Evolutionary conservation across 2,113 vertebrate species (phyloP), one percentile per base, ranked within the genome.

Genomic region (Coryphaenoides rupestris): DNA sequence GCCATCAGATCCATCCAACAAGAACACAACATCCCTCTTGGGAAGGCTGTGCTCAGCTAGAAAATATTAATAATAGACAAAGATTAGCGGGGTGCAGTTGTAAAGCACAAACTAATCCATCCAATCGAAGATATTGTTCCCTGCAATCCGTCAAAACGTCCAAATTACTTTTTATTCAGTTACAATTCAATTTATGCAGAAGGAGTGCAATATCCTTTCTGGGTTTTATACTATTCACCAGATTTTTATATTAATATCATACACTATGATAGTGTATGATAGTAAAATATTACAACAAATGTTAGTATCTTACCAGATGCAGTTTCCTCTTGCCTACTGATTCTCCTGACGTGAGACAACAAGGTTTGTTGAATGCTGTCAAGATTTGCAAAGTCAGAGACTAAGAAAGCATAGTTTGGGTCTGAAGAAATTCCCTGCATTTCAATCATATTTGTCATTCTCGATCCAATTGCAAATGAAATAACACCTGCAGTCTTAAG

Each of bases 111-210:
- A 40, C 33, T 40, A 12, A 12, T 12, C 33, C 9, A 12, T 12
- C 33, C 9, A 12, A 40, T 40, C 33, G 24, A 26, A 40, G 13
- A 12, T 7, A 40, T 40, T 10, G 13, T 40, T 40, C 13, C 9
- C 9, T 40, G 9, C 9, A 10, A 40, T 12, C 9, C 33, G 33
- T 40, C 33, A 40, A 40, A 40, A 12, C 13, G 9, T 40, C 6
- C 2, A 40, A 40, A 13, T 12, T 40, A 40, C 13, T 1, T 12
- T 40, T 1, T 12, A 40, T 40, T 40, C 13, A 40, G 7, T 7
- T 12, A 12, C 13, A 40, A 40, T 2, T 40, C 9, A 40, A 40
- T 40, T 90, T 91, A 24, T 94, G 93, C n/a, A 95, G 80, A 79
- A 96, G 70, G 63, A 85, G 82, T 19, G 80, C 75, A 10, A 76